Evolutionary conservation across 2,888 invertebrate species (phyloP), one percentile per base, ranked within the genome.

Genomic region (Microctonus aethiopoides): DNA sequence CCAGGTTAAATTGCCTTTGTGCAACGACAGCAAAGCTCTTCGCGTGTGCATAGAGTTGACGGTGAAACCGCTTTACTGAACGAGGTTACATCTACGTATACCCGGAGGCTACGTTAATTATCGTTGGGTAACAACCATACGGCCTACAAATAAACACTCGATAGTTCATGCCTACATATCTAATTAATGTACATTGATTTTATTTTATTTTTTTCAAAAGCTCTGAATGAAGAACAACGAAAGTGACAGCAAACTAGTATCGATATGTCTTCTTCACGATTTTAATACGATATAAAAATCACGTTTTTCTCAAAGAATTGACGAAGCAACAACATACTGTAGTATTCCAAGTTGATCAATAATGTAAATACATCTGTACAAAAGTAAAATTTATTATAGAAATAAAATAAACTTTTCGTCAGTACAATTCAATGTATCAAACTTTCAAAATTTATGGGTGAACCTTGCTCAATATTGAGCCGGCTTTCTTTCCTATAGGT

Each of bases 1-100:
- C 64, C 67, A 67, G 72, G 71, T 78, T 79, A 77, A 79, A 79
- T 79, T 76, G 79, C 76, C 78, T 79, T 79, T 46, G 46, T 46
- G 16, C 16, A 46, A 46, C 46, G 9, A 46, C 46, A 46, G 9
- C 16, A 16, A 46, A 1, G 16, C 20, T 46, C 46, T 7, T 46
- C 46, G 46, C 16, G 46, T 46, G 46, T 36, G 36, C 16, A n/a
- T n/a, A n/a, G n/a, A 16, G 16, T 46, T 46, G 46, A 2, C 16
- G 46, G 9, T 46, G 16, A 46, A 46, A 46, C 46, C 46, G 46
- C 46, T 46, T 20, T n/a, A n/a, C 16, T 9, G 46, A 46, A 46
- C 16, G 16, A 16, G 46, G 46, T 46, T 46, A 46, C 46, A 46
- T 46, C 46, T 9, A 46, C 16, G 46, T 46, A 46, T 46, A 46